These are phyloP conservation scores for Nemurella pictetii DNA, from an alignment of 2,888 invertebrate genomes.

Conservation along the genomic window DNA sequence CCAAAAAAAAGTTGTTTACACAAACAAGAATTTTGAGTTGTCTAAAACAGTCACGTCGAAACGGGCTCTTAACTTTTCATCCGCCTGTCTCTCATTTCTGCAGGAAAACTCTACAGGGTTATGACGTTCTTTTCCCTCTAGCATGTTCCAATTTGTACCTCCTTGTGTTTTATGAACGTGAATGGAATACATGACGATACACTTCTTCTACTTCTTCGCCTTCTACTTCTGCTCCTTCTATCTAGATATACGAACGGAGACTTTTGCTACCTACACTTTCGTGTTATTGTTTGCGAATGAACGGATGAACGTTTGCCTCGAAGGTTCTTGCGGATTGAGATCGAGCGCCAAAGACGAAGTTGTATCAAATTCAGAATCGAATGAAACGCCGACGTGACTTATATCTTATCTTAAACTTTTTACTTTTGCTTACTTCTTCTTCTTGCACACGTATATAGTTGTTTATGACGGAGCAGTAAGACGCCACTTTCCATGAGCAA, in stretches of 20 bases:
- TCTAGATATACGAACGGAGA: neutral
- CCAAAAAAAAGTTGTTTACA: neutral
- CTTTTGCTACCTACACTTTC: conserved; percentile 13
- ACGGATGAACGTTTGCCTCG: conserved; percentile 9
- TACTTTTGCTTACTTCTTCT: neutral
- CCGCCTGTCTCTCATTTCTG: conserved; percentile 31
- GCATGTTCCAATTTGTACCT: conserved; percentile 36
- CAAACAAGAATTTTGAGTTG: neutral
- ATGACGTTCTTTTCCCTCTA: conserved; percentile 25
- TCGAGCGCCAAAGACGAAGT: conserved; percentile 1
- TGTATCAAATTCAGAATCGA: conserved; percentile 27
- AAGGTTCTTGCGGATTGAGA: neutral
- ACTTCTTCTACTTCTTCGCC: neutral
- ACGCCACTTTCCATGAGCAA: neutral
- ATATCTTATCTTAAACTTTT: neutral
- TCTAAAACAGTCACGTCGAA: neutral
- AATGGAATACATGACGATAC: conserved; percentile 28
- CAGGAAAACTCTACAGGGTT: conserved; percentile 29
- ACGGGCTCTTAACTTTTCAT: conserved; percentile 14
- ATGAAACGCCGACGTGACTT: conserved; percentile 23
- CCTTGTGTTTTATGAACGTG: conserved; percentile 38
- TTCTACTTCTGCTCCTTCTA: neutral
- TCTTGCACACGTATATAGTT: neutral
- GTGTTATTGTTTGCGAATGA: conserved; percentile 14
- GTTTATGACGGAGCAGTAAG: neutral